phyloP scores from a whole-genome alignment of 1,140 invertebrate genomes.

The Diorhabda sublineata region DNA sequence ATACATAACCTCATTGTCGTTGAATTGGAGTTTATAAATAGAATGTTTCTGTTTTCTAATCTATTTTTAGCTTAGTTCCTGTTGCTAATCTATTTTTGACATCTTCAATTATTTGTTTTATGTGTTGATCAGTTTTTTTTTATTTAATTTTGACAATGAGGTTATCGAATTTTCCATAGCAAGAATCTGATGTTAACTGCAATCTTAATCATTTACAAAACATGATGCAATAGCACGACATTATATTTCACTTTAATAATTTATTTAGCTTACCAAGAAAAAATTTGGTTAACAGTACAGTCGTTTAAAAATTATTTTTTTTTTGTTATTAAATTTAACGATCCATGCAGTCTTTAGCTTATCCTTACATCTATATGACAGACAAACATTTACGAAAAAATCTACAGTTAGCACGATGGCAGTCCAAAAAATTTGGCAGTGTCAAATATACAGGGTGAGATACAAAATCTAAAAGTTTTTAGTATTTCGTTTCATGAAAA shows the following conservation, averaged over 20 bases:
- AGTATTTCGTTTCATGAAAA: too few relatives aligned
- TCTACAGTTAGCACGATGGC: constrained; percentile 39
- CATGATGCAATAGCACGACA: not conserved
- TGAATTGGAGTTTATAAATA: too few relatives aligned
- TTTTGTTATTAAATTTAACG: constrained; percentile 2
- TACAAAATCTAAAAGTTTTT: not conserved
- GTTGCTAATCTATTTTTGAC: too few relatives aligned
- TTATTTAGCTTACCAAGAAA: constrained; percentile 17
- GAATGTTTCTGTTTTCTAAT: too few relatives aligned
- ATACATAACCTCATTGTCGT: not conserved
- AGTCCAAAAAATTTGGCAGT: constrained; percentile 45
- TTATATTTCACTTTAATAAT: too few relatives aligned
- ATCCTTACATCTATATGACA: constrained; percentile 19
- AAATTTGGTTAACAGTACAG: constrained; percentile 26
- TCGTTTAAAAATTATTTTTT: constrained; percentile 24
- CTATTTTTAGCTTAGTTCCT: too few relatives aligned
- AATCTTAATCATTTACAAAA: not conserved
- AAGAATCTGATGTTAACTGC: not conserved
- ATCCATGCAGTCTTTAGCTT: constrained; percentile 34
- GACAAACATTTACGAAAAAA: constrained; percentile 26
- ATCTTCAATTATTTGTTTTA: too few relatives aligned
- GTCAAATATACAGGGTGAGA: constrained; percentile 26
- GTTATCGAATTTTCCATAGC: too few relatives aligned
- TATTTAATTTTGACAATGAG: too few relatives aligned
- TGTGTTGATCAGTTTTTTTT: too few relatives aligned